Evolutionary conservation across 2,888 invertebrate species (phyloP), one percentile per base, ranked within the genome.

Genomic region (Azorinus chamasolen): DNA sequence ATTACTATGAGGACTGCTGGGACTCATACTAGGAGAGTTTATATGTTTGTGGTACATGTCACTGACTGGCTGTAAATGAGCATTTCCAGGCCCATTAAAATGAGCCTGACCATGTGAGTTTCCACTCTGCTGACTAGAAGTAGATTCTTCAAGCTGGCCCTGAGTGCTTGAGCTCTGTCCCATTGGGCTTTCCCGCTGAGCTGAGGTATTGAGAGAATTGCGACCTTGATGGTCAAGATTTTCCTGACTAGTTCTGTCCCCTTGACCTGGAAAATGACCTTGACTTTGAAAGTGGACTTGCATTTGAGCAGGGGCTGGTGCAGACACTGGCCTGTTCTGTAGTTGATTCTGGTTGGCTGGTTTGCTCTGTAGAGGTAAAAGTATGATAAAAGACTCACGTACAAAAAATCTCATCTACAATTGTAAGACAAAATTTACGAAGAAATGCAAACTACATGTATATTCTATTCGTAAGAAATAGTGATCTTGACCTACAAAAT

Each of bases 141-240:
- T 81, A 18, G 86, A 86, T 48, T 82, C 87, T n/a, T 87, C 79
- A 39, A 82, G 69, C 32, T 83, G 85, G 20, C 85, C 86, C 48
- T 83, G 87, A 46, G 84, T 85, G 41, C 83, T 87, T 63, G 88
- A 87, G 79, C 90, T 89, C 64, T 90, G 89, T 53, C 90, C 90
- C 83, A 87, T 86, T 12, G 90, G 90, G 66, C 90, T 90, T 54
- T 83, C 77, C 14, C 81, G 43, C 22, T 65, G 72, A 27, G 62
- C 32, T 27, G 80, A 73, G 61, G 68, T 68, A 58, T 68, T 61
- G 41, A 50, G 22, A 43, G 55, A 57, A 43, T 41, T 58, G 64
- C 76, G 79, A 64, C 68, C 71, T 51, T 72, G 64, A 41, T 66
- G 58, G 50, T 73, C 69, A 45, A 78, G 62, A 41, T 73, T 48